phyloP scores from a whole-genome alignment of 1,140 invertebrate genomes.

The Riptortus pedestris region DNA sequence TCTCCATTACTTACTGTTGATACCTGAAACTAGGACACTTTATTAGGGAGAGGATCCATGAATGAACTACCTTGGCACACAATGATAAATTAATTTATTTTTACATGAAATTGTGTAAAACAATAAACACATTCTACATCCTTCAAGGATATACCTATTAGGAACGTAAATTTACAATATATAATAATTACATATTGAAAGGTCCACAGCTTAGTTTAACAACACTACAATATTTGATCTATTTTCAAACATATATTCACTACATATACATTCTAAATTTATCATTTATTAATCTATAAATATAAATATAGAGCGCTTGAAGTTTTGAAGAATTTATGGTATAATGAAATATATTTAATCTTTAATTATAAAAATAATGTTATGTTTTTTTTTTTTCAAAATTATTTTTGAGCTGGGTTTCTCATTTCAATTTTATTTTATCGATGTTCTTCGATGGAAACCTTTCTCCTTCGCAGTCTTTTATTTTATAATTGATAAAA shows the following conservation, averaged over 20 bases:
- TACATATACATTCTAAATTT: too few species aligned
- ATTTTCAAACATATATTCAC: too few species aligned
- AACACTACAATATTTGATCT: too few species aligned
- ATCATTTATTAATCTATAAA: not conserved
- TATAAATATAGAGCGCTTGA: not conserved
- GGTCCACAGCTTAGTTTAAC: too few species aligned
- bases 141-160: not conserved
- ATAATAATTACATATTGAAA: too few species aligned
- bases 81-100: conserved; percentile 5
- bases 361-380: not conserved
- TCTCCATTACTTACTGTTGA: too few species aligned
- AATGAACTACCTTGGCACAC: conserved; percentile 2
- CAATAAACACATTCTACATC: not conserved
- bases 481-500: not conserved
- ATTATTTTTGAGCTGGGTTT: not conserved
- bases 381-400: not conserved
- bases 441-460: not conserved
- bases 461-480: not conserved
- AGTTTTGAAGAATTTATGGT: not conserved
- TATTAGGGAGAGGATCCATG: too few species aligned
- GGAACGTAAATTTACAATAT: conserved; percentile 8
- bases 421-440: not conserved
- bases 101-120: not conserved
- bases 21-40: too few species aligned
- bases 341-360: too few species aligned